Base-by-base conservation (phyloP, 2,797 vertebrate genomes). In the Mallotus villosus region DNA sequence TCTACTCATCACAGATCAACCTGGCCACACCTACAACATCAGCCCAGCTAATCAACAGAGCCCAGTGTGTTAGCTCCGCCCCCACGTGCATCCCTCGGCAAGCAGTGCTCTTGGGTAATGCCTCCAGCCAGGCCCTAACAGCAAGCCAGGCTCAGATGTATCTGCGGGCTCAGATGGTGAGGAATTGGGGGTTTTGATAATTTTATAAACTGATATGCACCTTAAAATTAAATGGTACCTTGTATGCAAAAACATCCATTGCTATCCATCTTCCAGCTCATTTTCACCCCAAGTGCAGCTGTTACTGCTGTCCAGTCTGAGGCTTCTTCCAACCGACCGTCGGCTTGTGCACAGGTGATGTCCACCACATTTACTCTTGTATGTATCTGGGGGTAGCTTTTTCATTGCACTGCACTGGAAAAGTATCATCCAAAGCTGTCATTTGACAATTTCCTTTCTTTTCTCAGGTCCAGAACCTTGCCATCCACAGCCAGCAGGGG, bases 101-200 rank as follows among this genome's bases (percentile, higher is more conserved):
- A 82, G 92, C 95, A 0, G 92, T 95, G 71, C 92, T 95, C 59
- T 74, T 95, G 85, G 95, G 94, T 62, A 95, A 94, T 66, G 80
- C 94, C 0, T 86, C 90, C 7, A 92, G 89, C 1, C 93, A 93
- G 0, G 88, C 92, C 27, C 88, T 95, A 78, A 94, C 93, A 0
- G 93, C 95, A 76, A 95, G 93, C 85, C 95, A 96, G 87, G 95
- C 95, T 0, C 95, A 95, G 87, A 95, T 96, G 95, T 96, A 95
- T 74, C 93, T 95, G 63, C 92, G 93, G 37, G 95, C 95, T 1
- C 95, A 95, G 91, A 95, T 95, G 95, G 95, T 96, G 88, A 87
- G 90, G 29, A 34, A 63, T 6, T 69, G 9, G 11, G 37, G 11
- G 19, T 37, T 27, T 29, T 61, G 24, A 60, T 14, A 32, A 88